Conservation (phyloP, 2,888 invertebrate species). For the Heliothis peltigera region DNA sequence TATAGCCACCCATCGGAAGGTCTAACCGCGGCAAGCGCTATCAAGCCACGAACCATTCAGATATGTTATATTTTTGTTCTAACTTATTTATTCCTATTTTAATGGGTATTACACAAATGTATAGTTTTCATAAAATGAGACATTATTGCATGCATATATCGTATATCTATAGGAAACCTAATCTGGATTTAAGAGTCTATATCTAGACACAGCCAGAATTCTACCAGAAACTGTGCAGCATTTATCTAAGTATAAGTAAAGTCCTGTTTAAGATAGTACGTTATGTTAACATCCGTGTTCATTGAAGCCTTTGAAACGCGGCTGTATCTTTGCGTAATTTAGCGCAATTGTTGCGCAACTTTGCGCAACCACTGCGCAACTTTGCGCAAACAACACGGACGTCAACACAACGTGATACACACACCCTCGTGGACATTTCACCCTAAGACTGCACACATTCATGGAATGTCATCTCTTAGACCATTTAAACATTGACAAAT, state of each 20-base stretch:
- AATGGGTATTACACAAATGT: background rate
- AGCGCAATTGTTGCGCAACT: background rate
- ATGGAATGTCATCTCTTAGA: conserved; percentile 47
- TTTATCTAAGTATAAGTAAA: conserved; percentile 24
- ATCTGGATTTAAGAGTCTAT: conserved; percentile 1
- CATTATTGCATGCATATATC: background rate
- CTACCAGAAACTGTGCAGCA: background rate
- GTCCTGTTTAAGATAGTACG: conserved; percentile 1
- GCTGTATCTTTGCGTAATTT: background rate
- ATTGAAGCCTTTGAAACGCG: too few relatives aligned
- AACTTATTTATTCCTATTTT: background rate
- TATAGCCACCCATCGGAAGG: background rate
- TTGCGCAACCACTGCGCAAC: too few relatives aligned
- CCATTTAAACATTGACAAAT: conserved; percentile 26
- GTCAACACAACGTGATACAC: conserved; percentile 10
- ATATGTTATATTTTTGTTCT: background rate
- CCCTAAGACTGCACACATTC: conserved; percentile 4
- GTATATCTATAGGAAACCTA: background rate
- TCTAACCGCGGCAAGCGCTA: background rate
- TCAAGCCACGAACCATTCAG: background rate
- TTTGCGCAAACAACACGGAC: background rate
- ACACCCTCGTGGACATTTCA: conserved; percentile 16
- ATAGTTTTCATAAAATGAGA: background rate
- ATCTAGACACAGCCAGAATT: conserved; percentile 3
- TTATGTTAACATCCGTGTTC: conserved; percentile 1